Evolutionary conservation across 2,888 invertebrate genomes (phyloP).

Genomic region (Mimachlamys varia): DNA sequence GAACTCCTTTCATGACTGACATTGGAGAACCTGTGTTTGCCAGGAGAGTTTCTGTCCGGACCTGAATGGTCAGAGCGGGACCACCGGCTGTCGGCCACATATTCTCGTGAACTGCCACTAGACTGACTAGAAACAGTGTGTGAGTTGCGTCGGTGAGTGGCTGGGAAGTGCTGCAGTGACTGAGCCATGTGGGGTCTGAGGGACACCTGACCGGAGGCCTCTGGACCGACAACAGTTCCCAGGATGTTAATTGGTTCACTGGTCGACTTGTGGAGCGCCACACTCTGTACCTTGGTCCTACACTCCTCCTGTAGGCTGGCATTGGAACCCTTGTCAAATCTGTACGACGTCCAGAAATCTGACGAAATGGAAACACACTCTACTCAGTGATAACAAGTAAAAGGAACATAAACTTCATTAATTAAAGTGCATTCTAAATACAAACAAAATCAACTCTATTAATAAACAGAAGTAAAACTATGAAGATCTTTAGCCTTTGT

Average conservation of each 20-base stretch:
- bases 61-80: background rate
- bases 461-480: too few species aligned
- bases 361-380: slow-evolving; percentile 57
- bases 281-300: slow-evolving; percentile 45
- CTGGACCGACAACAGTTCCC: slow-evolving; percentile 17
- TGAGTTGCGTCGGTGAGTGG: background rate
- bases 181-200: background rate
- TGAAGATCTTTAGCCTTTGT: too few species aligned
- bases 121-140: background rate
- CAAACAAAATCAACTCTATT: too few species aligned
- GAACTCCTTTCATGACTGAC: background rate
- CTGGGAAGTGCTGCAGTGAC: background rate
- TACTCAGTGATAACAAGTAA: too few species aligned
- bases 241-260: slow-evolving; percentile 75
- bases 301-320: slow-evolving; percentile 37
- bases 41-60: background rate
- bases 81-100: background rate
- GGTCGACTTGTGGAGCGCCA: slow-evolving; percentile 69
- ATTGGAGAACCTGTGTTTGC: background rate
- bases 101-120: slow-evolving; percentile 12
- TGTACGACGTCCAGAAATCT: slow-evolving; percentile 79
- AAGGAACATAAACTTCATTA: too few species aligned
- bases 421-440: too few species aligned
- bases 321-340: slow-evolving; percentile 61
- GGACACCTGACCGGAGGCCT: background rate